Percentiles rank a stretch among this genome's conserved stretches.
Conservation (phyloP, 1,140 invertebrate species). For the Drosophila sp. region DNA sequence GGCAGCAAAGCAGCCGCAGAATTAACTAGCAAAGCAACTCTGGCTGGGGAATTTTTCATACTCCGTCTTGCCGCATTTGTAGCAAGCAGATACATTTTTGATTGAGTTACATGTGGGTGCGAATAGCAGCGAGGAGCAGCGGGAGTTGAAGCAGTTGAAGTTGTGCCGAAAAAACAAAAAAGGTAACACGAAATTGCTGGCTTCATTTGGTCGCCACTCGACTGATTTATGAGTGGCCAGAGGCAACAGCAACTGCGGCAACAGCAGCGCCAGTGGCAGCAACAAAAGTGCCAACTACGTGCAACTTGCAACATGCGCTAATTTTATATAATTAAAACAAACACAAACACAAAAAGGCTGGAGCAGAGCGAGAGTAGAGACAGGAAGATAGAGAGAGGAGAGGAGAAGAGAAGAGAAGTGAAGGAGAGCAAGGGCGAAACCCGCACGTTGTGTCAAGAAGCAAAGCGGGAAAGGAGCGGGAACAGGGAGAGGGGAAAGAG, state of each 20-base stretch:
- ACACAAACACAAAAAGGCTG: slow-evolving; percentile 61
- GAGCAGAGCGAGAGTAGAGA: slow-evolving; percentile 7
- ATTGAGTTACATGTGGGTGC: slow-evolving; percentile 75
- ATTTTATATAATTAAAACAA: slow-evolving; percentile 82
- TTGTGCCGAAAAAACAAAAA: slow-evolving; percentile 16
- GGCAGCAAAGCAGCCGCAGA: slow-evolving; percentile 57
- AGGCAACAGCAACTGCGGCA: slow-evolving; percentile 15
- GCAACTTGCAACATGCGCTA: slow-evolving; percentile 80
- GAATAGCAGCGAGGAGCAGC: not conserved
- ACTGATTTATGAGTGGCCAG: slow-evolving; percentile 74
- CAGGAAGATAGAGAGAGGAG: not conserved
- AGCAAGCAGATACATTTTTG: slow-evolving; percentile 78
- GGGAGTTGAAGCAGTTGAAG: no score
- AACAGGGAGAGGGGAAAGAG: not conserved
- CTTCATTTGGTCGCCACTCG: slow-evolving; percentile 69
- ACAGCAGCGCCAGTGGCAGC: slow-evolving; percentile 2
- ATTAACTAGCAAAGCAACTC: slow-evolving; percentile 54
- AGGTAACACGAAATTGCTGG: slow-evolving; percentile 49
- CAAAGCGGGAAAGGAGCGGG: not conserved
- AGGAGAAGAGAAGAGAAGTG: not conserved
- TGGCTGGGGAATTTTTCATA: slow-evolving; percentile 58
- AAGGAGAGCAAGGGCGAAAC: slow-evolving; percentile 10
- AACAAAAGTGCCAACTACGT: slow-evolving; percentile 53
- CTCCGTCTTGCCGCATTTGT: slow-evolving; percentile 60
- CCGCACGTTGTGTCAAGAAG: slow-evolving; percentile 64